Conservation (phyloP, 2,797 vertebrate species). For the Yasuhikotakia modesta region DNA sequence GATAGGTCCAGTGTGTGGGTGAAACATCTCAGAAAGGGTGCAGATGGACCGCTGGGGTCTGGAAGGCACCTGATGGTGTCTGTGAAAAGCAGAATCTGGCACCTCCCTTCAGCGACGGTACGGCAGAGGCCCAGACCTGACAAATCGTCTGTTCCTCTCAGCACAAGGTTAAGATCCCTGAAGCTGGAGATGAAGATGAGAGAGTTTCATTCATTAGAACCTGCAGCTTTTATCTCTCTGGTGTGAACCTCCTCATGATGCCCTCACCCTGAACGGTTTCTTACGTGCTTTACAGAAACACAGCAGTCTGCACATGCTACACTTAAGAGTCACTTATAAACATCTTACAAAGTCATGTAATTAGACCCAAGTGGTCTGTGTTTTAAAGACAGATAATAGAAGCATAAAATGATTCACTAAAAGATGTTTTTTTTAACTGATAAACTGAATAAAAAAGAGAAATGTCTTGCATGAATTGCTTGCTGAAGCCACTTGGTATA, state of each 20-base stretch:
- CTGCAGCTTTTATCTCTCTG: conserved; percentile 70
- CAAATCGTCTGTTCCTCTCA: conserved; percentile 66
- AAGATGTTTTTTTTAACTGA: too few relatives aligned
- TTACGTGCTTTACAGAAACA: conserved; percentile 1
- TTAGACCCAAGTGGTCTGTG: neutral
- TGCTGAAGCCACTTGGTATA: too few relatives aligned
- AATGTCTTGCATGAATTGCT: too few relatives aligned
- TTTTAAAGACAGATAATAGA: too few relatives aligned
- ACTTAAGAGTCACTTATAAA: neutral
- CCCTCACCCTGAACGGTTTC: conserved; percentile 25
- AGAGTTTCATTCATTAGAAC: conserved; percentile 60
- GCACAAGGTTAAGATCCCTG: conserved; percentile 60
- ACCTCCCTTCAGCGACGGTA: conserved; percentile 59
- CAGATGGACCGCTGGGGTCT: conserved; percentile 66
- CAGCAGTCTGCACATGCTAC: neutral
- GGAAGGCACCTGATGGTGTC: conserved; percentile 43
- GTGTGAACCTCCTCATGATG: conserved; percentile 63
- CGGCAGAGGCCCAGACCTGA: conserved; percentile 49
- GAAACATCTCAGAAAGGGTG: conserved; percentile 70
- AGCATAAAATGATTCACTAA: too few relatives aligned
- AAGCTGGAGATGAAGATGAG: conserved; percentile 52
- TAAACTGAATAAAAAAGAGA: too few relatives aligned
- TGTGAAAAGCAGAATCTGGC: conserved; percentile 56
- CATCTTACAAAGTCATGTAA: neutral
- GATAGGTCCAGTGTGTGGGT: conserved; percentile 64